Evolutionary conservation across 2,113 vertebrate genomes (phyloP), one percentile per base, ranked within the genome.

Genomic region (Pollimyrus isidori): DNA sequence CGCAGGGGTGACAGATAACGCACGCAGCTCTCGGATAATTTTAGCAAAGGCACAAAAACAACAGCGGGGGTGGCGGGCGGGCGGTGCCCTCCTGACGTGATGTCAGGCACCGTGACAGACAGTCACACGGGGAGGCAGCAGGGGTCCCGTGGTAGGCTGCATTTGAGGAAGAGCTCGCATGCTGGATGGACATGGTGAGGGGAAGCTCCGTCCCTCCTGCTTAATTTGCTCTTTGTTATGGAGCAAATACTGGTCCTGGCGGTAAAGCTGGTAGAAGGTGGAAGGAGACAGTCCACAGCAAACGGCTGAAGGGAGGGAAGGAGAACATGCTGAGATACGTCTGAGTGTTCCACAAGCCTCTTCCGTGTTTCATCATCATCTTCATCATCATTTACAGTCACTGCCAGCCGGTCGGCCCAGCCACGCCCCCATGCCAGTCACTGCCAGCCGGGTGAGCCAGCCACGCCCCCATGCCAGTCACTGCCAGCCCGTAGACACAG

Each of bases 101-200:
- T 76, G 42, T 89, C 89, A 89, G 89, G 46, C 26, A 46, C 62
- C 21, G 9, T 73, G 58, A 86, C 89, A 89, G 82, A 87, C 26
- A 87, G 84, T 73, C 48, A 69, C 89, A 87, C 7, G 62, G 56
- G 87, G 9, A 23, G 62, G 89, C 69, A 45, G 85, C 46, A 13
- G 10, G 48, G 62, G 89, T 42, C 83, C 62, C 4, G 56, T 50
- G 46, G 17, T 52, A 26, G 26, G 30, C 11, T 21, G 46, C 30
- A 56, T 73, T 87, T 89, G 62, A 89, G 84, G 89, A 89, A 76
- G 53, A 89, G 7, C 45, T 69, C 85, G 35, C 2, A 3, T 73
- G 23, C 48, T 3, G 48, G 23, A 53, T 30, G 88, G 76, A 80
- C 26, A 53, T 48, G 11, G 26, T 49, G 26, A 42, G 52, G 26